Conservation (phyloP, 2,797 vertebrate species). For the Acestrorhynchus altus region DNA sequence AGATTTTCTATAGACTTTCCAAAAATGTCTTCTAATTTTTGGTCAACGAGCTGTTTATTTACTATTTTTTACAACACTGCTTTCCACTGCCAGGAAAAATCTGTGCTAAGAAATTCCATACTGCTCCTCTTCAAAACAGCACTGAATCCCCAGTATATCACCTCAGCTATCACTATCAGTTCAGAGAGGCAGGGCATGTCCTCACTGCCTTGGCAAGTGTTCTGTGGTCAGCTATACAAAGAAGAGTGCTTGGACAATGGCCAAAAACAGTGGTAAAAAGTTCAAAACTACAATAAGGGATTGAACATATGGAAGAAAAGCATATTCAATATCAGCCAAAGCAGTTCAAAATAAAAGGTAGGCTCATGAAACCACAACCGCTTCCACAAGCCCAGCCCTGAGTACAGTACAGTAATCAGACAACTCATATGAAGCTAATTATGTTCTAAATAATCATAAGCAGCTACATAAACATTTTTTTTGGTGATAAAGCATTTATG, state of each 20-base stretch:
- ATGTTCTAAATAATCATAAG: too few relatives aligned
- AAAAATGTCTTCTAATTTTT: too few relatives aligned
- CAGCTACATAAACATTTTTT: too few relatives aligned
- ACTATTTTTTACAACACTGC: too few relatives aligned
- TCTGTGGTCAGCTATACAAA: neutral
- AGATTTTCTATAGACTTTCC: too few relatives aligned
- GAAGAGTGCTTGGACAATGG: neutral
- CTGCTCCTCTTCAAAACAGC: neutral
- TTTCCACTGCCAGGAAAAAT: neutral
- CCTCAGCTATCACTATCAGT: neutral
- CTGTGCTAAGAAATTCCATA: neutral
- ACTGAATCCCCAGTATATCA: neutral
- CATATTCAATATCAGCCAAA: neutral
- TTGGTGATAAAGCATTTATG: too few relatives aligned
- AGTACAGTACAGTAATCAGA: neutral
- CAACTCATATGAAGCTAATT: neutral
- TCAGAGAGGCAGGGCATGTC: neutral
- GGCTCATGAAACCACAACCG: neutral
- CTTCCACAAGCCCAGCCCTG: neutral
- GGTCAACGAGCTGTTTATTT: too few relatives aligned
- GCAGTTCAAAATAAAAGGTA: neutral
- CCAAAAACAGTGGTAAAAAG: neutral
- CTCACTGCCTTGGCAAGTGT: neutral
- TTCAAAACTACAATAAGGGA: neutral
- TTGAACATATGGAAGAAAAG: neutral